Base-by-base conservation (phyloP, 2,797 vertebrate genomes). In the Takifugu ocellatus region DNA sequence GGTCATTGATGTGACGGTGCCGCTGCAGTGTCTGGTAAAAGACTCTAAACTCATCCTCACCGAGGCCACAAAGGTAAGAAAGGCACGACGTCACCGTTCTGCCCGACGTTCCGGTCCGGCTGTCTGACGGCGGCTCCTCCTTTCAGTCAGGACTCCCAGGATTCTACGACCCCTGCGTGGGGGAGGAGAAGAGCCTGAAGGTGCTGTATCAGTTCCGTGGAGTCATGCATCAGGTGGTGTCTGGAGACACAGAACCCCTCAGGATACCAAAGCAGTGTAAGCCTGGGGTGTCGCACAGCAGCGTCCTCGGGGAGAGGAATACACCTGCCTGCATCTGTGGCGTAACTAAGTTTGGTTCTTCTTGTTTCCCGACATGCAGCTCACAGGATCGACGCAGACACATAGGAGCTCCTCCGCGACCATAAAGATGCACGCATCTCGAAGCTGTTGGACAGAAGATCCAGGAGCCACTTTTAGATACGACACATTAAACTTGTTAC, bases 241-340 rank as follows among this genome's bases (percentile, higher is more conserved):
- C 93, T 11, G 91, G 90, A 45, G 97, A 99, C 89, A 86, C 86
- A 0, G 96, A 99, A 87, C 87, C 96, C 64, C 96, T 99, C 77
- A 93, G 96, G 93, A 98, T 99, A 96, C 97, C 97, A 90, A 99
- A 98, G 93, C 97, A 99, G 88, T 99, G 97, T 99, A 81, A 94
- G 95, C 90, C 16, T 10, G 25, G 26, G 14, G 26, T 1, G 31
- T 1, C 31, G 10, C 7, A 33, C 31, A 10, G 31, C 31, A 10
- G 31, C 31, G 15, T 59, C 9, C 11, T 36, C 33, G 3, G 3
- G 36, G 1, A 39, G 36, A 14, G 5, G 36, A 39, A 14, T 14
- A 4, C 24, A 33, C 59, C 56, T 66, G 46, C 17, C 56, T 25
- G 57, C 8, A 55, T 17, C 2, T 49, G 48, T n/a, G 49, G 49